phyloP scores from a whole-genome alignment of 2,888 invertebrate genomes.

The Prenolepis imparis region DNA sequence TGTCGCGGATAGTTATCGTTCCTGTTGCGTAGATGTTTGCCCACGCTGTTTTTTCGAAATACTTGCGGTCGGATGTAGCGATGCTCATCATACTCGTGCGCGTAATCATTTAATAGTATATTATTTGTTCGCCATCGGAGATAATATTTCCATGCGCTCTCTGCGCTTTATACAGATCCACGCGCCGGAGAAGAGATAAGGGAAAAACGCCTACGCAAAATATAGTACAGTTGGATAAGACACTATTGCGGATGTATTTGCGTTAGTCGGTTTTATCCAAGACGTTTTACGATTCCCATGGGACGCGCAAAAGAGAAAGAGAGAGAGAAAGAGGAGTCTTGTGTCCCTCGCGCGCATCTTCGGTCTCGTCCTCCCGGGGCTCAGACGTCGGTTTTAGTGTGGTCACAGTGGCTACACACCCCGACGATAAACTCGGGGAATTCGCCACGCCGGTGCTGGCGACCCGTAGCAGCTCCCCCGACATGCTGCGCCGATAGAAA shows the following conservation, averaged over 20 bases:
- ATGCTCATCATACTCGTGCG: not conserved
- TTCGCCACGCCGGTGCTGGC: slow-evolving; percentile 81
- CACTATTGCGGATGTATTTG: not conserved
- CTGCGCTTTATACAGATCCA: not conserved
- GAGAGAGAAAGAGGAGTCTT: slow-evolving; percentile 60
- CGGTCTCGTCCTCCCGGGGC: slow-evolving; percentile 56
- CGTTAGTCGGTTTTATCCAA: slow-evolving; percentile 65
- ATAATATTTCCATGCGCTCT: slow-evolving; percentile 12
- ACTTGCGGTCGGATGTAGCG: not conserved
- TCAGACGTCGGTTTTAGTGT: slow-evolving; percentile 81
- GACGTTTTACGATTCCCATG: slow-evolving; percentile 82
- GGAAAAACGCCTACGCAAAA: slow-evolving; percentile 27
- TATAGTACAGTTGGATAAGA: slow-evolving; percentile 15
- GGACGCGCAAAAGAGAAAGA: slow-evolving; percentile 58
- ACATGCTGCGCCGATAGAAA: slow-evolving; percentile 74
- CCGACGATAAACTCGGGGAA: slow-evolving; percentile 83
- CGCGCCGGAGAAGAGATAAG: not conserved
- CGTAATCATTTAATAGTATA: slow-evolving; percentile 38
- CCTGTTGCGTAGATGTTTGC: slow-evolving; percentile 5
- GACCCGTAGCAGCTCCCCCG: slow-evolving; percentile 51
- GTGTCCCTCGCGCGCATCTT: slow-evolving; percentile 43
- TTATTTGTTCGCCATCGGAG: slow-evolving; percentile 24
- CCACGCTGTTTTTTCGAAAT: slow-evolving; percentile 22
- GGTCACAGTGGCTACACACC: slow-evolving; percentile 85
- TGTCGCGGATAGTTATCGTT: slow-evolving; percentile 7